Base-by-base conservation (phyloP, 2,888 invertebrate species). In the Omphaloscelis lunosa region DNA sequence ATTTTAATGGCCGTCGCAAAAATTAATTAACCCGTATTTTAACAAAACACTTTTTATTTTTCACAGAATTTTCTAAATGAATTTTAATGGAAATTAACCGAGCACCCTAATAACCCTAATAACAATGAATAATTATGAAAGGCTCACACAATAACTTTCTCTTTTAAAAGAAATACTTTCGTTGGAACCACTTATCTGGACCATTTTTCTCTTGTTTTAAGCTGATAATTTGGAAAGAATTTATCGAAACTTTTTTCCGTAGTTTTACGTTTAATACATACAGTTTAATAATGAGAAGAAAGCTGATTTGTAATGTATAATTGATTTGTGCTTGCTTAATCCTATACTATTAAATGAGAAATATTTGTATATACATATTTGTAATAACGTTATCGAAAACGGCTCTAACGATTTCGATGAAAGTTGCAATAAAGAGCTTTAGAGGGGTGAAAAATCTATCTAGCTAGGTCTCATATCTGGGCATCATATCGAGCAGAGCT, bases 81-180 rank as follows among this genome's bases (percentile, higher is more conserved):
- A 86, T 83, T 80, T 81, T 71, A 86, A 86, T 86, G 73, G 72
- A 77, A 77, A 86, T 75, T 84, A 82, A 83, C 70, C 53, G 66
- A 71, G 75, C 79, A 77, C 77, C 84, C 82, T 82, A 76, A 79
- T 78, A 75, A 75, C 82, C n/a, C n/a, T n/a, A 87, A 82, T 83
- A 84, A 80, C 77, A 68, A 78, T 82, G 71, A 82, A 82, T 80
- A 85, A 83, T 86, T 86, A 83, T 66, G 56, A 85, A 85, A 84
- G 81, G 75, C 74, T 79, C 75, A 66, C 67, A 70, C 63, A 86
- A 86, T 78, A 82, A 79, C 82, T 86, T 86, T 84, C 82, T 78
- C 53, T 75, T 85, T 70, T 77, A 75, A 82, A 79, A 68, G 45
- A 77, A 84, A 82, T 84, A 70, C 71, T 80, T 72, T 80, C 72